Base-by-base conservation (phyloP, 1,140 invertebrate genomes). In the Calephelis virginiensis region DNA sequence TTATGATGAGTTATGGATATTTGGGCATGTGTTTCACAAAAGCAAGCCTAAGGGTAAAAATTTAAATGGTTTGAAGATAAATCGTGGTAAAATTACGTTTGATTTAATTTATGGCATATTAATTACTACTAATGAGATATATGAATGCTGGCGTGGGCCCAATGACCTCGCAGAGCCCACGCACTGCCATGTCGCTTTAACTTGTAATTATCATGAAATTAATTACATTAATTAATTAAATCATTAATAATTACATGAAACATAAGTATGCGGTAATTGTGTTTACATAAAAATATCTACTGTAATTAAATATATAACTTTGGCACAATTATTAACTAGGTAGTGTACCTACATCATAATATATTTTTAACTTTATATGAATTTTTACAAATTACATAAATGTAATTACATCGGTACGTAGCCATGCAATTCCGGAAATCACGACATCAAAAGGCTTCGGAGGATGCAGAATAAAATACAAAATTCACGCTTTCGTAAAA, bases 41-140 rank as follows among this genome's bases (percentile, higher is more conserved):
- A 43, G 7, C 8, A 43, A 43, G 40, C 40, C 40, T 43, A 9
- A 43, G 8, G 40, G 6, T 43, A 43, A 43, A 43, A 43, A 43
- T 8, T 43, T 8, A 43, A 43, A 43, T 43, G 6, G 8, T 43
- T 43, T 43, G 40, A 43, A 43, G 40, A 43, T 43, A 43, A 43
- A 43, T 43, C 40, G 40, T 43, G 40, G 40, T 43, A 43, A 43
- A 43, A 43, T 43, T 43, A 37, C 17, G 11, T 59, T 59, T 64
- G 46, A 64, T 62, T 62, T 77, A 77, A 78, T 77, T 79, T 76
- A 77, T 79, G 71, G 73, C 76, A 76, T 78, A 77, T 74, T 82
- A 82, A 82, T 79, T 76, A 76, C 53, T 61, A 40, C 66, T 82
- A 82, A 82, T 78, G 76, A 78, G 80, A 75, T 73, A 76, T 74